Evolutionary conservation across 2,888 invertebrate genomes (phyloP).

Genomic region (Diploptera punctata): DNA sequence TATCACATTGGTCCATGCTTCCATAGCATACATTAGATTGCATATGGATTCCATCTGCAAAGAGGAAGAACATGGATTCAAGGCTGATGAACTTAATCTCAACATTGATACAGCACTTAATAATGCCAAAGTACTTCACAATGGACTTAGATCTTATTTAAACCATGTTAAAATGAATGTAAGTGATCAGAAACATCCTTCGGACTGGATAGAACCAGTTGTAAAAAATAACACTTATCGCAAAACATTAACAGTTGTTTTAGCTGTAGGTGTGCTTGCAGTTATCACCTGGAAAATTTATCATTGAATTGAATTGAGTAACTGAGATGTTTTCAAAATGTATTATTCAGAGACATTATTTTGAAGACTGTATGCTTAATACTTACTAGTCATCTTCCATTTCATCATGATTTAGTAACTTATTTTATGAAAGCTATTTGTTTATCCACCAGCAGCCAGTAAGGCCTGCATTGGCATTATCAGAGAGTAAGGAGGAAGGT

Average conservation of each 20-base stretch:
- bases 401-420: too few species aligned
- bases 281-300: neutral
- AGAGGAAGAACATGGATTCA: neutral
- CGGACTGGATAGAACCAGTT: neutral
- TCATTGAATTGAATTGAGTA: neutral
- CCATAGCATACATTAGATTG: neutral
- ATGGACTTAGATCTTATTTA: neutral
- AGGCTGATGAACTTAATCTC: neutral
- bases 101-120: neutral
- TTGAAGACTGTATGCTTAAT: too few species aligned
- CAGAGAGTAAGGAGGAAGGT: too few species aligned
- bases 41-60: neutral
- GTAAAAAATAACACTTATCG: neutral
- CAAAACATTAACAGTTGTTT: too few species aligned
- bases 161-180: neutral
- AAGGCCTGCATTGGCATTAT: too few species aligned
- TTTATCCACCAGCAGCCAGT: too few species aligned
- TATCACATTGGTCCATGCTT: neutral
- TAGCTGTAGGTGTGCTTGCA: neutral
- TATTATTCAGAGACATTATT: too few species aligned
- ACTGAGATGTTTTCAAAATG: too few species aligned
- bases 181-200: neutral
- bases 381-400: too few species aligned
- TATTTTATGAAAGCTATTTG: too few species aligned
- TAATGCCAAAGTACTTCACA: neutral